Percentiles rank a stretch among this genome's conserved stretches.
These are phyloP conservation scores for Eulithis testata DNA, from an alignment of 2,888 invertebrate genomes.

Conservation along the genomic window DNA sequence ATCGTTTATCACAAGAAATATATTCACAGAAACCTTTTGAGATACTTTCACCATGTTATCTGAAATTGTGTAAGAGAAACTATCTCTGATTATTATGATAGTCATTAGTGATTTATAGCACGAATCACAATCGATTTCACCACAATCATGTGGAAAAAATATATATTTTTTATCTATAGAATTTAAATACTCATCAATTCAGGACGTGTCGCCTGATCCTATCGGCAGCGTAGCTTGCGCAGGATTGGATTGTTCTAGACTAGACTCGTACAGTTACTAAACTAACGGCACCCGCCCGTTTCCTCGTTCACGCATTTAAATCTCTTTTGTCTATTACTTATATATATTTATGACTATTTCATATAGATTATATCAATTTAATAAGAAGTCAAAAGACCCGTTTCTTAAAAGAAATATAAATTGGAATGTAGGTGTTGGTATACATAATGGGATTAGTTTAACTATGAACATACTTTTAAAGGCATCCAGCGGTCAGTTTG, in stretches of 20 bases:
- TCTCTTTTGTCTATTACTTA: constrained; percentile 57
- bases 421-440: too few species aligned
- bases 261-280: constrained; percentile 74
- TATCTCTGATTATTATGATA: constrained; percentile 21
- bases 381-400: too few species aligned
- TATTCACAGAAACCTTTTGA: constrained; percentile 14
- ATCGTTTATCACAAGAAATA: constrained; percentile 1
- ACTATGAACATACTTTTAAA: too few species aligned
- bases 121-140: constrained; percentile 22
- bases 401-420: too few species aligned
- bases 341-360: too few species aligned
- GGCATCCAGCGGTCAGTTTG: not conserved
- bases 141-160: constrained; percentile 13
- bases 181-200: constrained; percentile 63
- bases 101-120: constrained; percentile 15
- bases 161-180: constrained; percentile 7
- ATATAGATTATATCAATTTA: too few species aligned
- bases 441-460: too few species aligned
- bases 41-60: constrained; percentile 9
- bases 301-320: constrained; percentile 73
- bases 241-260: constrained; percentile 77
- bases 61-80: constrained; percentile 19
- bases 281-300: constrained; percentile 76
- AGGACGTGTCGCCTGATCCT: constrained; percentile 73
- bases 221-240: constrained; percentile 62